phyloP scores from a whole-genome alignment of 2,113 vertebrate species.

The Morone chrysops region DNA sequence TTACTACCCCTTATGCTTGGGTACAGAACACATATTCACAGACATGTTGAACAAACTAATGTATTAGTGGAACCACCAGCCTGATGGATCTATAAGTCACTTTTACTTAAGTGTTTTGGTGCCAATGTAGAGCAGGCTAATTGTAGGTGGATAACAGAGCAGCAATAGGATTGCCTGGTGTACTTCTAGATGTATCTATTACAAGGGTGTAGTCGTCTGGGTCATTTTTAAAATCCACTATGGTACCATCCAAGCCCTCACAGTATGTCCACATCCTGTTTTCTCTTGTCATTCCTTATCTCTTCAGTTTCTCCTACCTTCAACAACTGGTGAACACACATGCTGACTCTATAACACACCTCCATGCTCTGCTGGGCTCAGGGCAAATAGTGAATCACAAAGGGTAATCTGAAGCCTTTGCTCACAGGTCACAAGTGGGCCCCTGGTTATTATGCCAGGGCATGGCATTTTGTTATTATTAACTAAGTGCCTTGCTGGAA shows the following conservation, averaged over 20 bases:
- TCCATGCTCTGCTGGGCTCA: not conserved
- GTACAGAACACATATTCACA: not conserved
- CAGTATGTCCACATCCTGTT: not conserved
- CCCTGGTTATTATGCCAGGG: not conserved
- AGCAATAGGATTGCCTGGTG: not conserved
- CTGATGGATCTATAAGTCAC: not conserved
- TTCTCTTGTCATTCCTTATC: conserved; percentile 7
- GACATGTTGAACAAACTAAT: not conserved
- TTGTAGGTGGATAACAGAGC: not conserved
- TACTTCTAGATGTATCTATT: not conserved
- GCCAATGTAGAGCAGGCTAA: not conserved
- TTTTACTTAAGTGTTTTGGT: not conserved
- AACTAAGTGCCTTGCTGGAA: conserved; percentile 19
- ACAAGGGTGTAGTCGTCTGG: too few species aligned
- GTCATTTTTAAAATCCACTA: not conserved
- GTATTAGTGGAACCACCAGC: not conserved
- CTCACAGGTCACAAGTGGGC: not conserved
- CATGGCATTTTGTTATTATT: conserved; percentile 17
- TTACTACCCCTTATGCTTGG: not conserved
- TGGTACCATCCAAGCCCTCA: not conserved
- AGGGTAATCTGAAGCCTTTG: conserved; percentile 8
- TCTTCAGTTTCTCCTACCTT: not conserved
- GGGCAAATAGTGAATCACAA: not conserved
- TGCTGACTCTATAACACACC: not conserved
- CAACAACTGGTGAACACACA: not conserved